These are phyloP conservation scores for Griposia aprilina DNA, from an alignment of 2,888 invertebrate genomes.

Conservation along the genomic window DNA sequence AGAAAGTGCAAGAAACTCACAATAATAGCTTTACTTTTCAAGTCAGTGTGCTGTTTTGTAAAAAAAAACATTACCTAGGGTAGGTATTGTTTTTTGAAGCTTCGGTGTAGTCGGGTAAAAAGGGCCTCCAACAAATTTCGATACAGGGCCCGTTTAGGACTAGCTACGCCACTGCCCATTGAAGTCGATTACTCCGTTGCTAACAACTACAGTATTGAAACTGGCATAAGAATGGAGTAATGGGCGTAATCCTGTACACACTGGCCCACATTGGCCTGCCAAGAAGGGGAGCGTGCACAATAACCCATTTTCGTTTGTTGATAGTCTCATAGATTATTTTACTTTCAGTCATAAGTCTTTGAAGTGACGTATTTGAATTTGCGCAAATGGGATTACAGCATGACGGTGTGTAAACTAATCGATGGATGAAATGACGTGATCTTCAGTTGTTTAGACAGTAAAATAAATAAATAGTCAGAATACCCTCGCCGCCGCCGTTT, in stretches of 20 bases:
- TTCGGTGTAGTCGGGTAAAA: too few relatives aligned
- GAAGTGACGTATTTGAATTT: constrained; percentile 27
- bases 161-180: too few relatives aligned
- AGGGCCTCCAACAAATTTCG: too few relatives aligned
- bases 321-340: constrained; percentile 10
- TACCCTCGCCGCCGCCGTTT: background rate
- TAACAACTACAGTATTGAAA: constrained; percentile 47
- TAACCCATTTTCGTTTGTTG: constrained; percentile 23
- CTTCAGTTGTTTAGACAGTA: constrained; percentile 9
- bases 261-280: constrained; percentile 33
- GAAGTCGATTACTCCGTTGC: constrained; percentile 31
- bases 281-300: constrained; percentile 28
- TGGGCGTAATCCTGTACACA: constrained; percentile 24
- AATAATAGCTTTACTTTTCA: too few relatives aligned
- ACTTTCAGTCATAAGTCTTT: constrained; percentile 18
- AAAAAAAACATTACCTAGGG: too few relatives aligned
- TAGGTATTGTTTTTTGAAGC: too few relatives aligned
- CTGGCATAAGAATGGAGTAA: background rate
- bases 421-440: constrained; percentile 40
- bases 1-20: too few relatives aligned
- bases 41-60: too few relatives aligned
- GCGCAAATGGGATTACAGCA: constrained; percentile 33
- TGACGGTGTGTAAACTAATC: constrained; percentile 38
- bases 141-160: too few relatives aligned
- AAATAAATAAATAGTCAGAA: background rate